phyloP scores from a whole-genome alignment of 1,140 invertebrate species.

The Bemisia tabaci region DNA sequence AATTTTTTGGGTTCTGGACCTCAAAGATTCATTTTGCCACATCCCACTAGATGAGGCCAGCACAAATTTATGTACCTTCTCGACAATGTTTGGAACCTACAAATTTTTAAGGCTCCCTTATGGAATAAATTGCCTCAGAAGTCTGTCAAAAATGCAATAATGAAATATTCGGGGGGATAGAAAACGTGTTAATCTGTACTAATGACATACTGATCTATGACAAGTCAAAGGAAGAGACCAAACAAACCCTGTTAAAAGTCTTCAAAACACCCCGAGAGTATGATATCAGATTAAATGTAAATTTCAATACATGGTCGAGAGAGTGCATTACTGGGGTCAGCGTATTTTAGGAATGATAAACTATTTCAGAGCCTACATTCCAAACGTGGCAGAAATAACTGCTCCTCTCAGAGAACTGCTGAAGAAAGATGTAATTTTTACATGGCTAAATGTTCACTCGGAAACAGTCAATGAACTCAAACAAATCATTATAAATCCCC shows the following conservation, averaged over 20 bases:
- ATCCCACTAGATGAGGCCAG: not conserved
- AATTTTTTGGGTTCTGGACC: not conserved
- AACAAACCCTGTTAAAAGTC: slow-evolving; percentile 9
- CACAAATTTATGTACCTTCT: not conserved
- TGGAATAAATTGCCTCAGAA: not conserved
- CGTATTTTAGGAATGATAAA: not conserved
- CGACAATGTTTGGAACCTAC: not conserved
- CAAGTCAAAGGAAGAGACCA: slow-evolving; percentile 11
- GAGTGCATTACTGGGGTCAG: slow-evolving; percentile 14
- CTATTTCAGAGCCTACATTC: slow-evolving; percentile 13
- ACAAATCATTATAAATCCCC: slow-evolving; percentile 10
- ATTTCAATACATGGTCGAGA: slow-evolving; percentile 4
- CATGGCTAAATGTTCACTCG: slow-evolving; percentile 22
- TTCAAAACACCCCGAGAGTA: slow-evolving; percentile 14
- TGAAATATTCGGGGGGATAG: not conserved
- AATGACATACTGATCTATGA: slow-evolving; percentile 14
- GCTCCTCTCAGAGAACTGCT: not conserved
- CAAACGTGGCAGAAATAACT: slow-evolving; percentile 1
- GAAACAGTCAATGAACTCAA: slow-evolving; percentile 24
- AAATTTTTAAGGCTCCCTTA: not conserved
- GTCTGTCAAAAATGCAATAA: not conserved
- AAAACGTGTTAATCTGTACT: slow-evolving; percentile 25
- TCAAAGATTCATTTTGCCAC: slow-evolving; percentile 1
- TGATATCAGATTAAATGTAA: slow-evolving; percentile 18
- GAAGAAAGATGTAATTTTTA: slow-evolving; percentile 12